Evolutionary conservation across 2,797 vertebrate species (phyloP).

Genomic region (Gambusia yucatana): DNA sequence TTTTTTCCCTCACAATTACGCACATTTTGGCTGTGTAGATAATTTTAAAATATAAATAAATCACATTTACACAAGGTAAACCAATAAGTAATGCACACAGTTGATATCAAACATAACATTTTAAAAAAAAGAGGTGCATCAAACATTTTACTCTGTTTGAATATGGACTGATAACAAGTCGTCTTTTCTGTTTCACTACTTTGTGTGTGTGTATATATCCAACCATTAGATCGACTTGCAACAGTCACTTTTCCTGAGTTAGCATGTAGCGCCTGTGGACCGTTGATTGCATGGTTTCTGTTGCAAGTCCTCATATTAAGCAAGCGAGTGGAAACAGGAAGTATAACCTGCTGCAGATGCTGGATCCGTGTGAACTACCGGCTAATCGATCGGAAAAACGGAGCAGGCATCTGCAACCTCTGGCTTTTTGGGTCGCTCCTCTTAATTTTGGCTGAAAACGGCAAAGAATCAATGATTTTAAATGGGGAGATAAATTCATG

Average conservation of each 20-base stretch:
- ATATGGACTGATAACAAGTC: not conserved
- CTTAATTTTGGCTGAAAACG: too few relatives aligned
- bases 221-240: not conserved
- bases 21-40: not conserved
- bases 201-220: not conserved
- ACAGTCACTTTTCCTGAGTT: not conserved
- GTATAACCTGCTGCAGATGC: not conserved
- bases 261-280: not conserved
- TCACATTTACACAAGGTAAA: not conserved
- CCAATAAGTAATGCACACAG: not conserved
- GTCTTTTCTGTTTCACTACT: not conserved
- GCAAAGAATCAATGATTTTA: too few relatives aligned
- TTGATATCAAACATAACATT: not conserved
- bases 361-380: not conserved
- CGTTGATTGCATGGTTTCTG: not conserved
- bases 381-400: not conserved
- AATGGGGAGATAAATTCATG: not conserved
- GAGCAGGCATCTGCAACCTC: not conserved
- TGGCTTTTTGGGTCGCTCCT: not conserved
- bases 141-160: not conserved
- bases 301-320: not conserved
- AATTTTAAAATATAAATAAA: not conserved
- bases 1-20: too few relatives aligned
- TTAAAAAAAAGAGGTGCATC: not conserved
- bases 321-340: not conserved